A percentile compares a stretch with the other conserved stretches of the same genome.
These are phyloP conservation scores for Drosophila rubida DNA, from an alignment of 2,888 invertebrate species.

Conservation along the genomic window DNA sequence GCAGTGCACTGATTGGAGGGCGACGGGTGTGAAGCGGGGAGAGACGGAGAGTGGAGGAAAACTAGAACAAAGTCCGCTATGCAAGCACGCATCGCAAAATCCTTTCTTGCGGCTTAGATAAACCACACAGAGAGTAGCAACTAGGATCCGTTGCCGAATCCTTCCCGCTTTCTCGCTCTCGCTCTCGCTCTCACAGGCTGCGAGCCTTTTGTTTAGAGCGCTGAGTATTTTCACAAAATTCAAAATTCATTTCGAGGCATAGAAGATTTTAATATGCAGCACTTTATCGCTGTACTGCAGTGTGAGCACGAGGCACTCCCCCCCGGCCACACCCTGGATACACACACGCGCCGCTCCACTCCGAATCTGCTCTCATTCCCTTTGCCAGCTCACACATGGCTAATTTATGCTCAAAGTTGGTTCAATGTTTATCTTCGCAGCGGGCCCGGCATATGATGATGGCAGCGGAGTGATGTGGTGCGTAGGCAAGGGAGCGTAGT, in stretches of 20 bases:
- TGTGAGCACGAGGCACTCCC: background rate
- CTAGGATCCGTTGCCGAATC: background rate
- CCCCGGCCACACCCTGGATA: background rate
- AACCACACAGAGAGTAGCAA: slow-evolving; percentile 22
- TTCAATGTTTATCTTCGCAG: slow-evolving; percentile 37
- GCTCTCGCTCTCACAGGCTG: background rate
- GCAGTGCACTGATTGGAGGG: background rate
- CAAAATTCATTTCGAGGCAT: slow-evolving; percentile 76
- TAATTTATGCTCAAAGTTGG: slow-evolving; percentile 69
- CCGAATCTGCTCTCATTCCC: background rate
- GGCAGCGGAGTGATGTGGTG: slow-evolving; percentile 3
- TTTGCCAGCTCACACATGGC: slow-evolving; percentile 54
- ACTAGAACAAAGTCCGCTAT: slow-evolving; percentile 47
- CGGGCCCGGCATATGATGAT: slow-evolving; percentile 9
- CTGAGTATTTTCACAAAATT: slow-evolving; percentile 69
- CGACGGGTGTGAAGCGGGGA: too few species aligned
- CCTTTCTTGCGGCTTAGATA: slow-evolving; percentile 49
- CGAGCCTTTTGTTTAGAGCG: slow-evolving; percentile 56
- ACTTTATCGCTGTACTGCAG: slow-evolving; percentile 66
- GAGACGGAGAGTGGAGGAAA: slow-evolving; percentile 15
- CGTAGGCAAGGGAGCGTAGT: slow-evolving; percentile 4
- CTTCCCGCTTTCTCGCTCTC: too few species aligned
- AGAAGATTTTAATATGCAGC: slow-evolving; percentile 63
- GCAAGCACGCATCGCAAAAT: slow-evolving; percentile 49
- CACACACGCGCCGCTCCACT: slow-evolving; percentile 3